Conservation (phyloP, 2,113 vertebrate species). For the Cyphomyrus discorhynchus region DNA sequence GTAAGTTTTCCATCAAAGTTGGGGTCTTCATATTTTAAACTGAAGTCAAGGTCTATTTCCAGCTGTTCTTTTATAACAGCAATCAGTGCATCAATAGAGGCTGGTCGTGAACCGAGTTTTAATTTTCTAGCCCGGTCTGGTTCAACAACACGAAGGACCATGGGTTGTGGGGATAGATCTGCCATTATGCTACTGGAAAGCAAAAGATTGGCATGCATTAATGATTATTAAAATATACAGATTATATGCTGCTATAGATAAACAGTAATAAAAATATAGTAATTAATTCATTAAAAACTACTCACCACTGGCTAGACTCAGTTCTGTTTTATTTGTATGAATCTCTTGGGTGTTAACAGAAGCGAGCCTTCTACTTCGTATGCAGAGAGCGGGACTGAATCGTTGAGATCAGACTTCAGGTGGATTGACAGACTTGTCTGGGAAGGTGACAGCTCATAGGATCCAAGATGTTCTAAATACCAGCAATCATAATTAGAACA, state of each 20-base stretch:
- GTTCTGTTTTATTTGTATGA: slow-evolving; percentile 13
- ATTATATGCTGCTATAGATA: too few relatives aligned
- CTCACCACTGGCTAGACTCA: slow-evolving; percentile 7
- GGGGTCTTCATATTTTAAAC: slow-evolving; percentile 26
- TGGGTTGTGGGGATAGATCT: too few relatives aligned
- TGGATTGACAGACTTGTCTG: background rate
- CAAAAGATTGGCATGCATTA: too few relatives aligned
- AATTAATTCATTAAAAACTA: background rate
- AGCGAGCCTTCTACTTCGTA: slow-evolving; percentile 10
- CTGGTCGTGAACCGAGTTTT: background rate
- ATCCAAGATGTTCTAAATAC: slow-evolving; percentile 32
- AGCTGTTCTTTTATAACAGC: slow-evolving; percentile 28
- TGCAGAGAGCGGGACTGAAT: slow-evolving; percentile 18
- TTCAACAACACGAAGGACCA: background rate
- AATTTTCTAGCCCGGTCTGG: background rate
- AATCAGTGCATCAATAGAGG: slow-evolving; percentile 33
- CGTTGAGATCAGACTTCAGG: slow-evolving; percentile 14
- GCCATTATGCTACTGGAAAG: too few relatives aligned
- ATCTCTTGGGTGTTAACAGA: slow-evolving; percentile 30
- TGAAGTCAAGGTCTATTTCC: slow-evolving; percentile 25
- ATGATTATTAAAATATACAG: too few relatives aligned
- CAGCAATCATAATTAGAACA: slow-evolving; percentile 31
- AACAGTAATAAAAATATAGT: too few relatives aligned
- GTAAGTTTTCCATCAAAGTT: background rate
- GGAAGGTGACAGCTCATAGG: slow-evolving; percentile 24